These are phyloP conservation scores for Campoplex capitator DNA, from an alignment of 2,888 invertebrate species.

Conservation along the genomic window DNA sequence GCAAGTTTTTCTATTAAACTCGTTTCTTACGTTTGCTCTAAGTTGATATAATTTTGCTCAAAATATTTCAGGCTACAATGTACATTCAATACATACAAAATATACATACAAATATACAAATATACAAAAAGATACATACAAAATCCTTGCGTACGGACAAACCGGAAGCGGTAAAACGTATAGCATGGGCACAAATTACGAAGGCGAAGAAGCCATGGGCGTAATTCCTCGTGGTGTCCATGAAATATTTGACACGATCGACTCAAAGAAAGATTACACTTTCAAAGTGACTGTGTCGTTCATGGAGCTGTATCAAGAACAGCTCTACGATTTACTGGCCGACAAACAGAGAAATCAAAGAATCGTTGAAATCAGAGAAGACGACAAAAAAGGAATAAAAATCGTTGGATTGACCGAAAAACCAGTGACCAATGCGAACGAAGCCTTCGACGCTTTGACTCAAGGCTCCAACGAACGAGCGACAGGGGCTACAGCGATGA, in stretches of 20 bases:
- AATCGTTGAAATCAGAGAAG: conserved; percentile 93
- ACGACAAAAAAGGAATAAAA: conserved; percentile 85
- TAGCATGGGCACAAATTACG: conserved; percentile 95
- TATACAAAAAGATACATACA: too few species aligned
- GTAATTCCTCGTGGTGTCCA: conserved; percentile 94
- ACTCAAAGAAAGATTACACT: conserved; percentile 86
- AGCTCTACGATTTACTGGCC: conserved; percentile 93
- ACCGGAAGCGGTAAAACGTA: conserved; percentile 97
- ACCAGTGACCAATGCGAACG: conserved; percentile 87
- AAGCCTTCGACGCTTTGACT: conserved; percentile 89
- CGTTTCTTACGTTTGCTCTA: too few species aligned
- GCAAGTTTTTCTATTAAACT: too few species aligned
- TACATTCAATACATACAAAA: not conserved
- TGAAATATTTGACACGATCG: conserved; percentile 91
- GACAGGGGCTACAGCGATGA: conserved; percentile 97
- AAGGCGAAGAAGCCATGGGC: conserved; percentile 88
- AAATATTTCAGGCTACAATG: too few species aligned
- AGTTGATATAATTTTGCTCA: too few species aligned
- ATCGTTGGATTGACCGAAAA: conserved; percentile 88
- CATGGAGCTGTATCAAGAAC: conserved; percentile 96
- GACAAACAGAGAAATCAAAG: conserved; percentile 89
- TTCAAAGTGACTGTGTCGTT: conserved; percentile 92
- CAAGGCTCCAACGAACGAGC: conserved; percentile 92
- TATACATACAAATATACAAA: too few species aligned
- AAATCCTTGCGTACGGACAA: conserved; percentile 97